Base-by-base conservation (phyloP, 2,797 vertebrate species). In the Ibycter americanus region DNA sequence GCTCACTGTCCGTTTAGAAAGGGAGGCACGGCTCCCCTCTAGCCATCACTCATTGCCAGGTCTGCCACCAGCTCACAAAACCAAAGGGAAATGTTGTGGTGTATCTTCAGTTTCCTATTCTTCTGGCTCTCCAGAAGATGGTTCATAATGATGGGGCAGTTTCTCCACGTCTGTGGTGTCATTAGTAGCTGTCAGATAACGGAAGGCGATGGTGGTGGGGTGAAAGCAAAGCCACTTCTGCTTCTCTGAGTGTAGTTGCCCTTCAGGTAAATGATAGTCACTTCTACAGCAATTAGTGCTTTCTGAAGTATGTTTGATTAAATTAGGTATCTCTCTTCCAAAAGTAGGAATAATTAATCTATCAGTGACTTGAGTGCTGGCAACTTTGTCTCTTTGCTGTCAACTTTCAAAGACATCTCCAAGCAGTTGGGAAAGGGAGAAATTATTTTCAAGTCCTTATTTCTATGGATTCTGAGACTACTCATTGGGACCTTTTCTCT, bases 261-360 rank as follows among this genome's bases (percentile, higher is more conserved):
- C 84, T 90, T 93, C 65, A 38, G 63, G 78, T 88, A 51, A 71
- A 72, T 29, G 67, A 61, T 82, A 44, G 84, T 34, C 58, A 22
- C 88, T 89, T 91, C 89, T 82, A 85, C 15, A 38, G 87, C 81
- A 83, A 77, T 96, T 85, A 80, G 91, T 31, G 44, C 71, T 73
- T 91, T 87, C 77, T 67, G 74, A 55, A 87, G 84, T 52, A 68
- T 42, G 36, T 62, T 80, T 83, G 87, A 91, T 96, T 80, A 58
- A 80, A 81, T 92, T 49, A 76, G 79, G 58, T 82, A 82, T n/a
- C 70, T 54, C 52, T 67, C 59, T 79, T 65, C 73, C 77, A 44
- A 83, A 84, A 82, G 67, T 0, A 66, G 84, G 67, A 87, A 40
- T 79, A 77, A 94, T 87, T 80, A 77, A 91, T 95, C 83, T 63